Conservation (phyloP, 2,113 vertebrate species). For the Bettongia penicillata region DNA sequence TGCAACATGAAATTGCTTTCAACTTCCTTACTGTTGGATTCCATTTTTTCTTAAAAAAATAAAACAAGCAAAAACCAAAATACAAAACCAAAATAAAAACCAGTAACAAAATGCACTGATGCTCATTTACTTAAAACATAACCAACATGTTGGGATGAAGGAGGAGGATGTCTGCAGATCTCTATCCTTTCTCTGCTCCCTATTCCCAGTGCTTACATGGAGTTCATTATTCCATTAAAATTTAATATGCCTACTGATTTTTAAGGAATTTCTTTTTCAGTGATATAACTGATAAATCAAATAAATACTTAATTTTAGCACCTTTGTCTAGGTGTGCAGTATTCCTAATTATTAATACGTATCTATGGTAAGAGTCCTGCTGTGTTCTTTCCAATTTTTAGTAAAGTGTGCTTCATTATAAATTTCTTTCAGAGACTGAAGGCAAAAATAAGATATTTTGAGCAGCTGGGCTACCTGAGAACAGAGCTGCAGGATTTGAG, state of each 20-base stretch:
- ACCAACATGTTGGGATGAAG: background rate
- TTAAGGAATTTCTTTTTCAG: constrained; percentile 56
- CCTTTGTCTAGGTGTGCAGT: constrained; percentile 9
- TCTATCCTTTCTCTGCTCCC: background rate
- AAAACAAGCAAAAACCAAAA: background rate
- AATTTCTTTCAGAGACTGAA: constrained; percentile 11
- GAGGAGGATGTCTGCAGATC: background rate
- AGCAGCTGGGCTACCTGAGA: background rate
- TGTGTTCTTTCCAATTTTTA: constrained; percentile 65
- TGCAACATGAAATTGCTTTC: constrained; percentile 74
- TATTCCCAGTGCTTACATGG: constrained; percentile 50
- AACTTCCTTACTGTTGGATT: constrained; percentile 65
- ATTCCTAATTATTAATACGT: constrained; percentile 60
- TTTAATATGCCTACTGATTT: constrained; percentile 3
- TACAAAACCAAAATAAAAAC: background rate
- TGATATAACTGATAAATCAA: constrained; percentile 74
- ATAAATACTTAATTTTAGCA: constrained; percentile 50
- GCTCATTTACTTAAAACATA: constrained; percentile 54
- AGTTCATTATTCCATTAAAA: constrained; percentile 54
- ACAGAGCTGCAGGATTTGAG: background rate
- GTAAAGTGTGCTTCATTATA: constrained; percentile 50
- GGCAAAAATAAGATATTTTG: background rate
- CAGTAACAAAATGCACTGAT: background rate
- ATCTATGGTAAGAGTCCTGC: constrained; percentile 37
- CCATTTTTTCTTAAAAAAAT: constrained; percentile 48